Conservation (phyloP, 2,113 vertebrate species). For the Scalopus aquaticus region DNA sequence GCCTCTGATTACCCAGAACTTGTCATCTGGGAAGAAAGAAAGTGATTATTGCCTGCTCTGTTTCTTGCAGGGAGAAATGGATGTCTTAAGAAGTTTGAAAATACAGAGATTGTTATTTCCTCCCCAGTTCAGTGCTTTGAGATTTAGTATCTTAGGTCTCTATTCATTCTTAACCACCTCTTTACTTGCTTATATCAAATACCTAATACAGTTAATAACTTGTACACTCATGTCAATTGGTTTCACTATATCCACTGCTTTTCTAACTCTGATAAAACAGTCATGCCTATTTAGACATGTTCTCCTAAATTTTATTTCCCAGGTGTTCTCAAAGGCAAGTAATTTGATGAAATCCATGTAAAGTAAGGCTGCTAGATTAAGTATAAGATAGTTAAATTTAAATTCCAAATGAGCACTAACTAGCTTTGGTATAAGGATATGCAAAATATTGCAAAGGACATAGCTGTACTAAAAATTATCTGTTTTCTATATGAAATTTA, state of each 20-base stretch:
- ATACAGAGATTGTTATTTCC: background rate
- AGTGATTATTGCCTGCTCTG: background rate
- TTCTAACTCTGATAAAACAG: background rate
- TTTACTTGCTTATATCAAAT: background rate
- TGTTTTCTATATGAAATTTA: background rate
- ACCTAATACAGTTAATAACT: background rate
- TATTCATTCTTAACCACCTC: background rate
- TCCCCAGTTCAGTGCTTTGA: background rate
- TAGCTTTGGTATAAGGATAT: background rate
- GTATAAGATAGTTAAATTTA: background rate
- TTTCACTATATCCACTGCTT: background rate
- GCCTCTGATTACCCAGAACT: constrained; percentile 91
- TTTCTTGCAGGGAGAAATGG: background rate
- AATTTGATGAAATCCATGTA: background rate
- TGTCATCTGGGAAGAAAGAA: constrained; percentile 76
- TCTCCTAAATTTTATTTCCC: background rate
- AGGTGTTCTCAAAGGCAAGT: background rate
- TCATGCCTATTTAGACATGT: background rate
- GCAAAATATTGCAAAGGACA: background rate
- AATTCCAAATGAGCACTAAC: constrained; percentile 7
- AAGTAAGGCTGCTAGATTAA: background rate
- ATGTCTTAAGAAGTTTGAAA: background rate
- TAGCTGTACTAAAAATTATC: background rate
- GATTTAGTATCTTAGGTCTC: background rate
- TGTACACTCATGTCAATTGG: background rate